A percentile compares a stretch with the other conserved stretches of the same genome.
Conservation (phyloP, 1,140 invertebrate genomes). For the Coptotermes formosanus region DNA sequence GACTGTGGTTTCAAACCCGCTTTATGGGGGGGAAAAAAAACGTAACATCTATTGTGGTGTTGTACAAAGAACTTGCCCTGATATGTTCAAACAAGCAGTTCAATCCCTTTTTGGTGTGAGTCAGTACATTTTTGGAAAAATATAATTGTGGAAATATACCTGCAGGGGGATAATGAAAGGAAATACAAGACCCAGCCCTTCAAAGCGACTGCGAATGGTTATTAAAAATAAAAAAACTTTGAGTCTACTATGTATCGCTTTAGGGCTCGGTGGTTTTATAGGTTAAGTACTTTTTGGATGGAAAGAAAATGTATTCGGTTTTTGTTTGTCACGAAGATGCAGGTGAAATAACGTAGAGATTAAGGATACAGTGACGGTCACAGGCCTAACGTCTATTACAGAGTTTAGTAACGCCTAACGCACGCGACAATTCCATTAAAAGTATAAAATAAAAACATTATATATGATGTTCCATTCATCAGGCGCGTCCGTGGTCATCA, state of each 20-base stretch:
- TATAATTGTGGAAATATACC: neutral
- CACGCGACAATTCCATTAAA: constrained; percentile 10
- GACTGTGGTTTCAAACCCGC: neutral
- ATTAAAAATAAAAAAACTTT: neutral
- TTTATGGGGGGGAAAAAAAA: neutral
- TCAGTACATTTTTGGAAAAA: neutral
- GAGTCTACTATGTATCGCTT: neutral
- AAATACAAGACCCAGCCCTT: neutral
- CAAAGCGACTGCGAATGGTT: neutral
- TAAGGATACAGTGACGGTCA: neutral
- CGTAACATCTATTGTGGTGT: neutral
- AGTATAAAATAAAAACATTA: neutral
- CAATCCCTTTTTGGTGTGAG: neutral
- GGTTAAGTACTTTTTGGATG: neutral
- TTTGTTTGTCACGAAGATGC: neutral
- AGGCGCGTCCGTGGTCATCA: neutral
- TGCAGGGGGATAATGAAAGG: neutral
- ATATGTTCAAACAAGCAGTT: neutral
- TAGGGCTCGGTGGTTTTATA: neutral
- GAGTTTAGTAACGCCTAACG: neutral
- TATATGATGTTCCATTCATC: neutral
- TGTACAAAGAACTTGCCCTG: neutral
- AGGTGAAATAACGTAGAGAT: neutral
- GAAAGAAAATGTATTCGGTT: neutral
- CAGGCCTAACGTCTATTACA: neutral